A percentile compares a stretch with the other conserved stretches of the same genome.
Evolutionary conservation across 2,797 vertebrate species (phyloP).

Genomic region (Sarcophilus harrisii): DNA sequence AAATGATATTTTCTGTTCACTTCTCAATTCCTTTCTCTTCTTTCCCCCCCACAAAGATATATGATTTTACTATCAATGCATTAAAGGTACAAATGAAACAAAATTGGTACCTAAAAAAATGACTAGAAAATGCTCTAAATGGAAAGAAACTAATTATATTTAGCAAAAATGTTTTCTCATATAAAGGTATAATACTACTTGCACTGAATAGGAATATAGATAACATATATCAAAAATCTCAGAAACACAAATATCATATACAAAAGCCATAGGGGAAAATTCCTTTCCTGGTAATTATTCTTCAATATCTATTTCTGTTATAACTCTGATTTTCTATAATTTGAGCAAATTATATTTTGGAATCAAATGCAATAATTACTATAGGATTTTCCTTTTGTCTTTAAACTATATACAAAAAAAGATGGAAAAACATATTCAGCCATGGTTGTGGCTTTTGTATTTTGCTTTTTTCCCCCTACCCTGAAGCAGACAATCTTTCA

Average conservation of each 20-base stretch:
- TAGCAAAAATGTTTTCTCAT: constrained; percentile 54
- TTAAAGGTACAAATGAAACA: constrained; percentile 56
- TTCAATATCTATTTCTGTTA: not conserved
- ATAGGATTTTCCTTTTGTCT: constrained; percentile 5
- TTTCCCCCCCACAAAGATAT: constrained; percentile 32
- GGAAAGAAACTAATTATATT: constrained; percentile 35
- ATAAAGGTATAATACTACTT: constrained; percentile 17
- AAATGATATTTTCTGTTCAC: constrained; percentile 37
- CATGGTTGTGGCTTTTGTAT: not conserved
- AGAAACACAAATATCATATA: not conserved
- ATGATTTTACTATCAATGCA: constrained; percentile 37
- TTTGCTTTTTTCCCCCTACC: not conserved
- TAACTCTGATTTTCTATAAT: constrained; percentile 23
- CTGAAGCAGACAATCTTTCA: not conserved
- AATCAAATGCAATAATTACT: not conserved
- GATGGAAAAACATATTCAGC: not conserved
- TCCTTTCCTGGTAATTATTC: not conserved
- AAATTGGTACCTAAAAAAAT: constrained; percentile 40
- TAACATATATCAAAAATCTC: not conserved
- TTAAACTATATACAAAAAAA: not conserved
- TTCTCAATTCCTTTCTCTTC: constrained; percentile 6
- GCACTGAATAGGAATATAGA: constrained; percentile 13
- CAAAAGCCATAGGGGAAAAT: not conserved
- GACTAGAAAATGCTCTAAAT: constrained; percentile 49
- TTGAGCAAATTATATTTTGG: constrained; percentile 6